Percentiles rank a stretch among this genome's conserved stretches.
Evolutionary conservation across 2,797 vertebrate genomes (phyloP).

Genomic region (Poeciliopsis infans): DNA sequence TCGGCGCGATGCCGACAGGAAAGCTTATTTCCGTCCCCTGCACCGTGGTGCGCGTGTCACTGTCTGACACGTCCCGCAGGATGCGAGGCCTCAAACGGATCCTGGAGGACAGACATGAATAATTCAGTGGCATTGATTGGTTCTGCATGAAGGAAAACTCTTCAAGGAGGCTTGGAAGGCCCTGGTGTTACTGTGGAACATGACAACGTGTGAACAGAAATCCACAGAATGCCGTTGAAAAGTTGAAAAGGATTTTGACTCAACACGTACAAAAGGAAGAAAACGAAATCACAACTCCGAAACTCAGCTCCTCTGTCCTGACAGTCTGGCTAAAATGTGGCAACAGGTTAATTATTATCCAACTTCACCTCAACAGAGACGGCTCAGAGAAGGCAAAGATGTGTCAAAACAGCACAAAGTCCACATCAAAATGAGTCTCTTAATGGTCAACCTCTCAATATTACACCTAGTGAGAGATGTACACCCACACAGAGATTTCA

Average conservation of each 20-base stretch:
- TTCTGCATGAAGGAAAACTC: not conserved
- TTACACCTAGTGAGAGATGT: not conserved
- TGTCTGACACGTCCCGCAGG: slow-evolving; percentile 84
- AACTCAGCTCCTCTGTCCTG: not conserved
- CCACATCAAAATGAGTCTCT: slow-evolving; percentile 5
- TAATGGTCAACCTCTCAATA: not conserved
- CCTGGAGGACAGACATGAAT: slow-evolving; percentile 65
- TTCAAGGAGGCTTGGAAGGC: not conserved
- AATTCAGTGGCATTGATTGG: not conserved
- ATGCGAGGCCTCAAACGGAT: slow-evolving; percentile 88
- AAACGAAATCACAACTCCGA: not conserved
- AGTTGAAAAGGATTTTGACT: not conserved
- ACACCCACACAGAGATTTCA: not conserved
- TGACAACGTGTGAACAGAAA: not conserved
- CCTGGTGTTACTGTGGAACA: not conserved
- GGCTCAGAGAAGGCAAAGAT: slow-evolving; percentile 7
- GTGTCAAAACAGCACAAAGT: slow-evolving; percentile 23
- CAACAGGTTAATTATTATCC: slow-evolving; percentile 31
- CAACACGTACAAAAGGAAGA: not conserved
- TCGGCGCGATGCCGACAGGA: slow-evolving; percentile 91
- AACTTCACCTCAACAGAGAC: slow-evolving; percentile 2
- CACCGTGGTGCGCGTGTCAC: slow-evolving; percentile 87
- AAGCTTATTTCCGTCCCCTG: slow-evolving; percentile 89
- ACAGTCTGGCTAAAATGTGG: not conserved
- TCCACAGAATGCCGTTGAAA: not conserved